Base-by-base conservation (phyloP, 2,113 vertebrate species). In the Gymnarchus niloticus region DNA sequence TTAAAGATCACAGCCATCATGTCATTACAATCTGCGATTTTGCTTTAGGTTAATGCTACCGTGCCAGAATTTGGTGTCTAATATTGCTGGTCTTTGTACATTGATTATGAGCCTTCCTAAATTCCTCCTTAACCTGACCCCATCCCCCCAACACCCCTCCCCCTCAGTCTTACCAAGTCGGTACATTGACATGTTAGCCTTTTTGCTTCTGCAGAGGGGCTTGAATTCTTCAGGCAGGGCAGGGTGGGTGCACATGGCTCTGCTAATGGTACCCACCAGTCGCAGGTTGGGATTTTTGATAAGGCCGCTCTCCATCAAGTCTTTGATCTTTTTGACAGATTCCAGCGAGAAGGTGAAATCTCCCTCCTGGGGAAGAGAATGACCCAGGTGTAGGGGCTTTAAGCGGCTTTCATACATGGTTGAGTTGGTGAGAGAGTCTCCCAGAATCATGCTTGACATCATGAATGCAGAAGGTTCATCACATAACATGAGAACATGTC, bases 291-390 rank as follows among this genome's bases (percentile, higher is more conserved):
- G 87, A 19, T 48, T 76, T 46, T 51, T 81, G 1, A 14, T 28
- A 0, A 23, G 4, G 0, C 1, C 10, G n/a, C 52, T 19, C 65
- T 57, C 87, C 2, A 89, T 56, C 81, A 96, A 48, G 41, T 92
- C 90, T 87, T 95, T 95, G 49, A 97, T 94, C 84, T 92, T 92
- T 89, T 92, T 95, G 85, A 97, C 94, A 0, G 94, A 94, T 28
- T 96, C 95, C 89, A 95, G 78, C 0, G 95, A 87, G 90, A 96
- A 96, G 41, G 91, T 91, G 83, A 95, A 88, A 0, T 95, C 89
- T 3, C 94, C 96, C 84, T 96, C 96, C 97, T 97, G 82, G 7
- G 84, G 41, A 8, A 81, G 14, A 57, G 14, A 87, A 23, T 52
- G 76, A 37, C n/a, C 7, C 4, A 21, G 51, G 28, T 51, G 21